Conservation (phyloP, 2,797 vertebrate species). For the Monodelphis domestica region DNA sequence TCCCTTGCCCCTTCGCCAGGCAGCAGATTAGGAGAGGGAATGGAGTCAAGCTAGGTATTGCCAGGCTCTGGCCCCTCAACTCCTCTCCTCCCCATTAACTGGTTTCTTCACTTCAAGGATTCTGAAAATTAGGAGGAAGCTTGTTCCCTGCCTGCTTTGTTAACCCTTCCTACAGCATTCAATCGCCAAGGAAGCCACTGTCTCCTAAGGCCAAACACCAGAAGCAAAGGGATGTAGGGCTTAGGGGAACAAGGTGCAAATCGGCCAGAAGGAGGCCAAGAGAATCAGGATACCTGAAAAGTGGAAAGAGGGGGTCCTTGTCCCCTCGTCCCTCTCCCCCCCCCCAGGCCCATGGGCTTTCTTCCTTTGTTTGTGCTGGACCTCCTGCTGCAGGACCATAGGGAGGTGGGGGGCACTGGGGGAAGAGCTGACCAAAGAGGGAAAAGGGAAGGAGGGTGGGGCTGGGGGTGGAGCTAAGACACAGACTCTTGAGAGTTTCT, state of each 20-base stretch:
- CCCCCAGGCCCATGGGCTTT: background rate
- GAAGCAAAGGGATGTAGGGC: background rate
- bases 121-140: background rate
- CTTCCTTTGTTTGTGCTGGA: conserved; percentile 32
- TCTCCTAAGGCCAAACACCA: background rate
- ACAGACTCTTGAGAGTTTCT: conserved; percentile 66
- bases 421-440: conserved; percentile 47
- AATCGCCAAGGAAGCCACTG: background rate
- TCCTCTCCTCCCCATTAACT: background rate
- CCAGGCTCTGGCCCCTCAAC: background rate
- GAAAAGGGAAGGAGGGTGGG: conserved; percentile 72
- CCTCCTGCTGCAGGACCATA: conserved; percentile 13
- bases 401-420: conserved; percentile 37
- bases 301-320: background rate
- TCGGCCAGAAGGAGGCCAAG: background rate
- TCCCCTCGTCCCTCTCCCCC: background rate
- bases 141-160: background rate
- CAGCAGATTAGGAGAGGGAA: background rate
- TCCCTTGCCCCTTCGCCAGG: background rate
- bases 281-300: background rate
- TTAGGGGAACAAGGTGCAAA: background rate
- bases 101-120: background rate
- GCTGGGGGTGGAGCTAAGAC: conserved; percentile 65
- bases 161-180: background rate
- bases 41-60: background rate